These are phyloP conservation scores for Cliona cf. orientalis DNA, from an alignment of 37 sponge, comb jelly and placozoan species.

Conservation along the genomic window DNA sequence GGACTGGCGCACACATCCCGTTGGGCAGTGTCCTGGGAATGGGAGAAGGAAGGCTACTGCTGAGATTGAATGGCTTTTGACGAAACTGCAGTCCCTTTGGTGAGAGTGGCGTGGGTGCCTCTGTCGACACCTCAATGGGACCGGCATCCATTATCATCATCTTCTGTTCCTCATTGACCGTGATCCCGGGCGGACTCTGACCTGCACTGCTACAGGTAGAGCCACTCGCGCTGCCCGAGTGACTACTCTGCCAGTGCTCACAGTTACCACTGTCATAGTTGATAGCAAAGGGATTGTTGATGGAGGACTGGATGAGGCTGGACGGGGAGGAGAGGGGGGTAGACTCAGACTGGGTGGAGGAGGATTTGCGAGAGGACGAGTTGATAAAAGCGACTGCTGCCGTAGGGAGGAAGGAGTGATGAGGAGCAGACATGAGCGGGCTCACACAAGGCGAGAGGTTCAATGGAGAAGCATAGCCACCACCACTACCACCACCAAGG, in stretches of 20 bases:
- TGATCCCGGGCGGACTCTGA: conserved; percentile 30
- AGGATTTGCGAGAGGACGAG: conserved; percentile 20
- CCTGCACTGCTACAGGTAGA: conserved; percentile 35
- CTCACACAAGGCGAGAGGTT: conserved; percentile 36
- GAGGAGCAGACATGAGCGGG: conserved; percentile 27
- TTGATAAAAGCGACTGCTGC: too few relatives aligned
- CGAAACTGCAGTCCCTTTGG: conserved; percentile 56
- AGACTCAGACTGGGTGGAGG: conserved; percentile 41
- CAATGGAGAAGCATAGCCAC: conserved; percentile 11
- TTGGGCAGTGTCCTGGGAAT: conserved; percentile 12
- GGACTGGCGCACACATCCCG: background rate
- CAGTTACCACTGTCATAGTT: conserved; percentile 50
- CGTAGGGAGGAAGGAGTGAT: conserved; percentile 12
- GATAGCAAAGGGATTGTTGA: conserved; percentile 42
- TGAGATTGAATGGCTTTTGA: conserved; percentile 27
- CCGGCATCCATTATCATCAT: background rate
- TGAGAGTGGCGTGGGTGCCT: conserved; percentile 49
- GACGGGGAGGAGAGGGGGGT: conserved; percentile 60
- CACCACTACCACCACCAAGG: too few relatives aligned
- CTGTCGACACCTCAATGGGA: conserved; percentile 1
- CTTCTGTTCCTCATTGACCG: conserved; percentile 8
- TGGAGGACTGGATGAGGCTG: conserved; percentile 15
- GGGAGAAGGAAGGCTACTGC: conserved; percentile 30
- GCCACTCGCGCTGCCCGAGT: conserved; percentile 14
- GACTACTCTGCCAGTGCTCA: conserved; percentile 39